A percentile compares a stretch with the other conserved stretches of the same genome.
phyloP scores from a whole-genome alignment of 2,113 vertebrate species.

The Austrofundulus limnaeus region DNA sequence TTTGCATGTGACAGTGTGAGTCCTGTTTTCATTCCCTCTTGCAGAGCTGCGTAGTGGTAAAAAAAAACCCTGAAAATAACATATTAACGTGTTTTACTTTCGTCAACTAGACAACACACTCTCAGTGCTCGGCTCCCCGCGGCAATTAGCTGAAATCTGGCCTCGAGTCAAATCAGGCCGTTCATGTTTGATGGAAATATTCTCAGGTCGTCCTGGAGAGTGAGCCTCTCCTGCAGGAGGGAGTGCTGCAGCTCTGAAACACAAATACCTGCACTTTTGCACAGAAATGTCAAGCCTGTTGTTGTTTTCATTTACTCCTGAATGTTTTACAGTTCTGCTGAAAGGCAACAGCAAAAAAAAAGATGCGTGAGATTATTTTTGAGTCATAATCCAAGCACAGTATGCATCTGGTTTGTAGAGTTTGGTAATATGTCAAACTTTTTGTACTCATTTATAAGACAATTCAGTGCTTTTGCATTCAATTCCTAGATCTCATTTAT shows the following conservation, averaged over 20 bases:
- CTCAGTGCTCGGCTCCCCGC: not conserved
- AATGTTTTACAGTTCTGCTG: slow-evolving; percentile 9
- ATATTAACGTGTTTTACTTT: too few relatives aligned
- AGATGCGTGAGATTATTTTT: not conserved
- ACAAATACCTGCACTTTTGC: slow-evolving; percentile 1
- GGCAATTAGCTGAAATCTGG: not conserved
- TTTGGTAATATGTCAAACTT: too few relatives aligned
- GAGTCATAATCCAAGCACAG: not conserved
- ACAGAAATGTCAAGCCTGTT: not conserved
- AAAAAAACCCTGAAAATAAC: not conserved
- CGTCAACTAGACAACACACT: not conserved
- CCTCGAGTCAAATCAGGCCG: slow-evolving; percentile 1
- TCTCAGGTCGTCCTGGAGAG: not conserved
- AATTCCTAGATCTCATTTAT: too few relatives aligned
- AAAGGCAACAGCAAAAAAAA: not conserved
- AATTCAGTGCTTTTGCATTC: too few relatives aligned
- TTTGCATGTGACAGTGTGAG: not conserved
- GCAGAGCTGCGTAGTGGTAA: not conserved
- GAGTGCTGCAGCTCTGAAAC: slow-evolving; percentile 1
- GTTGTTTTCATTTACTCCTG: slow-evolving; percentile 10
- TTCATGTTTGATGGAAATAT: slow-evolving; percentile 28
- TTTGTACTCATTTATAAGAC: too few relatives aligned
- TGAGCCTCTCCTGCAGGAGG: not conserved
- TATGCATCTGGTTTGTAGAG: too few relatives aligned
- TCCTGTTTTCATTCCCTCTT: not conserved